Base-by-base conservation (phyloP, 2,888 invertebrate species). In the Chaitophorus viminalis region DNA sequence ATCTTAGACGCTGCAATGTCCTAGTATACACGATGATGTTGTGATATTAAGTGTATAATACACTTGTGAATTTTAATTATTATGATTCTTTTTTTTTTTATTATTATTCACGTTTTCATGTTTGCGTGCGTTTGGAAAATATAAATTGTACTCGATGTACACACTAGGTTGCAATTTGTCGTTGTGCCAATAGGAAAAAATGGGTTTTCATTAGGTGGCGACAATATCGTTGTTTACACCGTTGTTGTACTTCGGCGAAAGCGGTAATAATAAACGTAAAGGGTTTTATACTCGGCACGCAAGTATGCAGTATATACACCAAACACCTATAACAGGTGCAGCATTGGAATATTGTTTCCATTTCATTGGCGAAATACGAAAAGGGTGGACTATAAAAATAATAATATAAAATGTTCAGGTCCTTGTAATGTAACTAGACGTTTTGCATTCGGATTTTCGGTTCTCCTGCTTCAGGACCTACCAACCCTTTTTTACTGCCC, bases 291-390 rank as follows among this genome's bases (percentile, higher is more conserved):
- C 68, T 3, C n/a, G 17, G 4, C 4, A 9, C 29, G 9, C 52
- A 6, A 25, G 9, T 46, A 36, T 33, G n/a, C 54, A 25, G 9
- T 46, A 36, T 33, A 33, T 72, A 74, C 54, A n/a, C 39, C 18
- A 54, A n/a, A 36, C 11, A 70, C 33, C 31, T 31, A 79, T n/a
- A 81, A 81, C 39, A 29, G 46, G 25, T 2, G 9, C 33, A 25
- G 54, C 36, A 75, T 60, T 60, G 46, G 76, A 85, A 85, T 74
- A 85, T 85, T 85, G 84, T 85, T 85, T 83, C 60, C 36, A 29
- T 83, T 83, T 85, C 14, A 68, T 33, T 29, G 84, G 84, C 31
- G 25, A 84, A 84, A 54, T 18, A 36, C 60, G 29, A 54, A 54
- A 52, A 46, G 68, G 65, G 65, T 65, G 76, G 39, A 76, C 76